Conservation (phyloP, 2,797 vertebrate species). For the Eulemur mongoz region DNA sequence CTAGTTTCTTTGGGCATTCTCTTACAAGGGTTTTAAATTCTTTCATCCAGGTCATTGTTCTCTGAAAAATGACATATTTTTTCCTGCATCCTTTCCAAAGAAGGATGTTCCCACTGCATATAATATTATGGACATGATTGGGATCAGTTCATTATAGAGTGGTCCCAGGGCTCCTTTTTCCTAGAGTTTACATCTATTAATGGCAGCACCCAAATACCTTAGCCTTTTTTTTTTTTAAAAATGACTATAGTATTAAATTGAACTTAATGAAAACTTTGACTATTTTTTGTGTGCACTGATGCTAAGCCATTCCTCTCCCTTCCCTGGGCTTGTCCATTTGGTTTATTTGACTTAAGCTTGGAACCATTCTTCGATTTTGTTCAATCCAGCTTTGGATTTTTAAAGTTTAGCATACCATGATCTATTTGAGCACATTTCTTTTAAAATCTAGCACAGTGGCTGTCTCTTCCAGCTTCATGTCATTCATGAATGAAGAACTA, state of each 20-base stretch:
- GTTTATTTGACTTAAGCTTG: constrained; percentile 35
- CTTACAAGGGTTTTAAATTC: constrained; percentile 16
- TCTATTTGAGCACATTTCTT: neutral
- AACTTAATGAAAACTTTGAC: neutral
- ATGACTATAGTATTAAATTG: neutral
- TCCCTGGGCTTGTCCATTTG: neutral
- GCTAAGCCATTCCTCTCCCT: neutral
- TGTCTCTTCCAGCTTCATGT: neutral
- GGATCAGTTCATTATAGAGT: neutral
- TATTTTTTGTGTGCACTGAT: neutral
- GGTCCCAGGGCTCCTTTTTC: neutral
- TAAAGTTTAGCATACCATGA: neutral
- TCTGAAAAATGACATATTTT: neutral
- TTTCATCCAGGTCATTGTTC: constrained; percentile 42
- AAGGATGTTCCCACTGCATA: neutral
- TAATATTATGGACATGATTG: neutral
- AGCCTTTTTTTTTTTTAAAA: neutral
- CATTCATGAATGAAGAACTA: constrained; percentile 19
- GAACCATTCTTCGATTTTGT: constrained; percentile 13
- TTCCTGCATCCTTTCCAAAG: neutral
- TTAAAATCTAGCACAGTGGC: neutral
- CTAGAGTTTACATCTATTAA: neutral
- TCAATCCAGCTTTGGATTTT: neutral
- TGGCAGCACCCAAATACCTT: neutral
- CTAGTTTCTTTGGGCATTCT: constrained; percentile 50